Evolutionary conservation across 2,888 invertebrate genomes (phyloP).

Genomic region (Linnaemya vulpina): DNA sequence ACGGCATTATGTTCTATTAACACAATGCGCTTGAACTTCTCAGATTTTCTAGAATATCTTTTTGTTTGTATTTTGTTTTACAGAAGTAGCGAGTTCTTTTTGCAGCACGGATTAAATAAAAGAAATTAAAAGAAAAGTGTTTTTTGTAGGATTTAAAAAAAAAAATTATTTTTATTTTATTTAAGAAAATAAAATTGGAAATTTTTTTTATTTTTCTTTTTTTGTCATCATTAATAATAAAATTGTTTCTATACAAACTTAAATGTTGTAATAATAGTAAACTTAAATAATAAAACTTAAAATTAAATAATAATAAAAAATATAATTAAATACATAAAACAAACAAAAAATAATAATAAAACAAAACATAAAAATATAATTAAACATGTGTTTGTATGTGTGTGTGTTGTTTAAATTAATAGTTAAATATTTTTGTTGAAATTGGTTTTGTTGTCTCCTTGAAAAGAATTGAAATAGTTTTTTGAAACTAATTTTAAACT

Average conservation of each 20-base stretch:
- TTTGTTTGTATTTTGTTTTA: too few species aligned
- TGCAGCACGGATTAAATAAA: slow-evolving; percentile 15
- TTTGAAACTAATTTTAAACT: slow-evolving; percentile 59
- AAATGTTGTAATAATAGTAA: slow-evolving; percentile 58
- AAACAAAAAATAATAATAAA: slow-evolving; percentile 70
- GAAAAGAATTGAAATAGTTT: slow-evolving; percentile 67
- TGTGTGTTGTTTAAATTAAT: slow-evolving; percentile 43
- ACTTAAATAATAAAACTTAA: slow-evolving; percentile 62
- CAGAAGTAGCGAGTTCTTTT: background rate
- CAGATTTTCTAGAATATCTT: too few species aligned
- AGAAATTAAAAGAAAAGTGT: slow-evolving; percentile 34
- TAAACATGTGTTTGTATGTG: slow-evolving; percentile 19
- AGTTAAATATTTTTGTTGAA: slow-evolving; percentile 36
- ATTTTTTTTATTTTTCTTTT: slow-evolving; percentile 47
- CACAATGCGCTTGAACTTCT: too few species aligned
- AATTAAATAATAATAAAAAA: slow-evolving; percentile 70
- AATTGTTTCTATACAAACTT: slow-evolving; percentile 67
- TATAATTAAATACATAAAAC: slow-evolving; percentile 68
- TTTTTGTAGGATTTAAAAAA: slow-evolving; percentile 71
- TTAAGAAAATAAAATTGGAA: slow-evolving; percentile 70
- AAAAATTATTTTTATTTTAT: slow-evolving; percentile 62
- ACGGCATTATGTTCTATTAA: too few species aligned
- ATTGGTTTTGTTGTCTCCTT: slow-evolving; percentile 23
- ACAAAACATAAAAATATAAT: slow-evolving; percentile 67
- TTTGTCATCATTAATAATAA: slow-evolving; percentile 62